Conservation (phyloP, 2,888 invertebrate genomes). For the Cerastoderma edule region DNA sequence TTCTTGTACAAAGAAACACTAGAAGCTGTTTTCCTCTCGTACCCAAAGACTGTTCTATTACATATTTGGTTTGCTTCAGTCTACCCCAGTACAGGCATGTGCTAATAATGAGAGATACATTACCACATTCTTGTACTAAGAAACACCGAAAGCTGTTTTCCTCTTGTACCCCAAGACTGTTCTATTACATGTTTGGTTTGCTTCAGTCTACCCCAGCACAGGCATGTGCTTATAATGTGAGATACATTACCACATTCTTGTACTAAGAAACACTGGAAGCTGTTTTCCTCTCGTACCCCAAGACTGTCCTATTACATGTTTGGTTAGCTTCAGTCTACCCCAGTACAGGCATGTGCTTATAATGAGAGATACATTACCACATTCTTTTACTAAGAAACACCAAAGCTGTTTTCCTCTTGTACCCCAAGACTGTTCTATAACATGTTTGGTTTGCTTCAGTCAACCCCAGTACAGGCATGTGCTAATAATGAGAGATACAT, state of each 20-base stretch:
- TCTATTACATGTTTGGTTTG: not conserved
- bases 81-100: conserved; percentile 18
- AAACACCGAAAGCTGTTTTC: not conserved
- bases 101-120: conserved; percentile 2
- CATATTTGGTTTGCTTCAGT: not conserved
- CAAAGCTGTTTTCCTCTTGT: not conserved
- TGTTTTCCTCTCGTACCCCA: not conserved
- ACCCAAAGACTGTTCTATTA: not conserved
- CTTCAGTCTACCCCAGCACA: conserved; percentile 1
- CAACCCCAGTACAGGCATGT: not conserved
- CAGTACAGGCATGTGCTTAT: conserved; percentile 11
- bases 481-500: not conserved
- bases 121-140: not conserved
- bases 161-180: not conserved
- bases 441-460: too few relatives aligned
- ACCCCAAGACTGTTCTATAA: not conserved
- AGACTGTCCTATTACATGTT: too few relatives aligned
- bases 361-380: not conserved
- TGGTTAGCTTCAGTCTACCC: too few relatives aligned
- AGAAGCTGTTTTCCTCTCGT: not conserved
- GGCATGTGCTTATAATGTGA: conserved; percentile 11
- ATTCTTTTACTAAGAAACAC: conserved; percentile 1
- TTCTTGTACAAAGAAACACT: conserved; percentile 6
- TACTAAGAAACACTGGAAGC: too few relatives aligned
- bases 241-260: not conserved